Conservation (phyloP, 2,113 vertebrate genomes). For the Chamaea fasciata region DNA sequence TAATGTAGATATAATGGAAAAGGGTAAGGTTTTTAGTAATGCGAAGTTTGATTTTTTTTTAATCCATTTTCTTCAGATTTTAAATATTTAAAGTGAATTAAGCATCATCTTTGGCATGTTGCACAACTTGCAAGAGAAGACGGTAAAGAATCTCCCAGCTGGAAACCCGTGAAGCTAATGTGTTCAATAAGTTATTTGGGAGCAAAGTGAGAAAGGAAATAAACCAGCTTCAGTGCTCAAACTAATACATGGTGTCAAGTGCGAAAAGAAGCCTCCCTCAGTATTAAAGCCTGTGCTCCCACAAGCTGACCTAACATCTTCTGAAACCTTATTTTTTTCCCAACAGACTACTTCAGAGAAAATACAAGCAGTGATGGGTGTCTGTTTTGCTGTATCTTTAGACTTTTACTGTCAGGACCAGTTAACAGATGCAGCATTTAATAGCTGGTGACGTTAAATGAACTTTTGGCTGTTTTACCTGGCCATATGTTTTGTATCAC, state of each 20-base stretch:
- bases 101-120: neutral
- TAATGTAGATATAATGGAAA: neutral
- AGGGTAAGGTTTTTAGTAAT: neutral
- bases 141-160: neutral
- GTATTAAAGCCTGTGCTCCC: neutral
- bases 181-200: neutral
- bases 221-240: accelerated
- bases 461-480: neutral
- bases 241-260: neutral
- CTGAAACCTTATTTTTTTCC: neutral
- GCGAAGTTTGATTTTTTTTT: neutral
- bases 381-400: neutral
- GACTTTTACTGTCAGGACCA: neutral
- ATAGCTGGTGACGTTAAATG: neutral
- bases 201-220: neutral
- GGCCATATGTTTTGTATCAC: neutral
- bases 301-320: neutral
- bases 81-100: neutral
- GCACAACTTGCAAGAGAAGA: neutral
- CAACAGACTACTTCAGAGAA: neutral
- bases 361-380: neutral
- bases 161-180: neutral
- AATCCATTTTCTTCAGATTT: neutral
- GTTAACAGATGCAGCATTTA: neutral
- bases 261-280: neutral